phyloP scores from a whole-genome alignment of 2,113 vertebrate species.

The Heterochromis multidens region DNA sequence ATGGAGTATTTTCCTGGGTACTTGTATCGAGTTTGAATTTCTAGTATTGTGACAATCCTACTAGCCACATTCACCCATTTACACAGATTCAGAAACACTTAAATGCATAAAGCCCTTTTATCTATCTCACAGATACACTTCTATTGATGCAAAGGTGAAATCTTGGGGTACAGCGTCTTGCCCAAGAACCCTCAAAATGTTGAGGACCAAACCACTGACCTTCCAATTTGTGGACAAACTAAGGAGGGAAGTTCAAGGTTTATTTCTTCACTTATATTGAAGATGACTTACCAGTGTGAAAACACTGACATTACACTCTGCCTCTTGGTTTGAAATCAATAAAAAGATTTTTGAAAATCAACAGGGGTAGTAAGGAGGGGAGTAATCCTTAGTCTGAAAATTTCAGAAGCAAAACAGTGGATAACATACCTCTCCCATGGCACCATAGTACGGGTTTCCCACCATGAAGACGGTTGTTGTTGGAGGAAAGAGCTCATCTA shows the following conservation, averaged over 20 bases:
- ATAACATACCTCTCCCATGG: conserved; percentile 89
- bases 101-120: not conserved
- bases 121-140: not conserved
- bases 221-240: no score
- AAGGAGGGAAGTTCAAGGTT: no score
- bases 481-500: conserved; percentile 90
- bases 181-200: no score
- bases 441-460: conserved; percentile 92
- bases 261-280: not conserved
- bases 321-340: not conserved
- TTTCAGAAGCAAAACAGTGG: not conserved
- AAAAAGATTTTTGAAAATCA: not conserved
- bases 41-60: no score
- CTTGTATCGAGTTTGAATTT: no score
- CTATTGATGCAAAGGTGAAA: not conserved
- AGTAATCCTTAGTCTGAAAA: not conserved
- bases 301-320: not conserved
- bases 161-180: fast-evolving
- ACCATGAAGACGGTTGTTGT: conserved; percentile 91
- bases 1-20: no score
- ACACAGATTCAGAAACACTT: no score
- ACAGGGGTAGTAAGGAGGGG: fast-evolving
- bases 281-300: not conserved
- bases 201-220: no score
- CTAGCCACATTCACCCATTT: no score